Conservation (phyloP, 2,113 vertebrate species). For the Nesospiza acunhae region DNA sequence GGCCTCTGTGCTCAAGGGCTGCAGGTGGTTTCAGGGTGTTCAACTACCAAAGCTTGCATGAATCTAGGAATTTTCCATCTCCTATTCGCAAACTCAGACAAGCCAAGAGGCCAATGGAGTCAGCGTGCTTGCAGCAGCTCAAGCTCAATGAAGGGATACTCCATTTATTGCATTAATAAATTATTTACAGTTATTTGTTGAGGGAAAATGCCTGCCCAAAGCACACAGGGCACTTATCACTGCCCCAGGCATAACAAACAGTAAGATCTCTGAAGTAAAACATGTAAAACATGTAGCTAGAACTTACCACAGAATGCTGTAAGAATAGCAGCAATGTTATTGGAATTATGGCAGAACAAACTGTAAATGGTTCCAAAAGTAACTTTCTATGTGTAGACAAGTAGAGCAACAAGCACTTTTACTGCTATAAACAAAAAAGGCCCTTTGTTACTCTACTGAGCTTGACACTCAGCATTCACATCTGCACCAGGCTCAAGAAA, state of each 20-base stretch:
- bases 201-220: not conserved
- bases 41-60: not conserved
- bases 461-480: not conserved
- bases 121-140: not conserved
- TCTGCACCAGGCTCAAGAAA: not conserved
- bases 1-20: not conserved
- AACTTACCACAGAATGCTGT: not conserved
- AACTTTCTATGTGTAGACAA: not conserved
- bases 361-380: not conserved
- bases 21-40: not conserved
- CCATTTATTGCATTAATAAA: not conserved
- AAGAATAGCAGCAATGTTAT: not conserved
- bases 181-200: not conserved
- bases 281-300: rapidly evolving
- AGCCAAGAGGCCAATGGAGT: not conserved
- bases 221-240: not conserved
- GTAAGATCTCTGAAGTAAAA: not conserved
- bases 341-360: not conserved
- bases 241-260: not conserved
- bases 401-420: not conserved
- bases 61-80: not conserved
- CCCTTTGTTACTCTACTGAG: not conserved
- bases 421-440: not conserved
- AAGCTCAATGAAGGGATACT: not conserved
- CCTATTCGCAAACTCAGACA: rapidly evolving